A percentile compares a stretch with the other conserved stretches of the same genome.
These are phyloP conservation scores for Lepidurus packardi DNA, from an alignment of 1,140 invertebrate genomes.

Conservation along the genomic window DNA sequence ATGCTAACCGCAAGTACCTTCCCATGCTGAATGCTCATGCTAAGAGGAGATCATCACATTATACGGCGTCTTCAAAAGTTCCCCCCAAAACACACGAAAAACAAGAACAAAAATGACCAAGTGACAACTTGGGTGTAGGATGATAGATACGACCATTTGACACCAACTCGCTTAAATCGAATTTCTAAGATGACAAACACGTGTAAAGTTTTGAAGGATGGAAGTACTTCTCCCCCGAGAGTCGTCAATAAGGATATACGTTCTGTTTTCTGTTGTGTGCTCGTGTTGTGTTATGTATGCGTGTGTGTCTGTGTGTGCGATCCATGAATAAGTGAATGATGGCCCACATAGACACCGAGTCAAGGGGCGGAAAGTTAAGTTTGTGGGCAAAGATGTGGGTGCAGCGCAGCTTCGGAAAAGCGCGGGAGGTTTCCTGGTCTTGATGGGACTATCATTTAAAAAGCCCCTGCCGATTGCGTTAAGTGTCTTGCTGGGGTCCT, in stretches of 20 bases:
- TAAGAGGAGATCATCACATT: too few species aligned
- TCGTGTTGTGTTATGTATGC: not conserved
- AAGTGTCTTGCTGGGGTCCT: constrained; percentile 3
- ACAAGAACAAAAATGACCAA: not conserved
- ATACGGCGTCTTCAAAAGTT: too few species aligned
- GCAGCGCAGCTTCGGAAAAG: not conserved
- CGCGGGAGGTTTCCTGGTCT: not conserved
- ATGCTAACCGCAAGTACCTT: too few species aligned
- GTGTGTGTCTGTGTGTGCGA: not conserved
- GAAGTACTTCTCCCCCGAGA: not conserved
- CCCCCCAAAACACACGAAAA: not conserved
- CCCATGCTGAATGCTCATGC: too few species aligned
- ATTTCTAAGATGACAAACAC: not conserved
- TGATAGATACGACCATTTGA: not conserved
- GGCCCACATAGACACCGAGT: not conserved
- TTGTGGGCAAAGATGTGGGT: not conserved
- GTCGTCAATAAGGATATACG: not conserved
- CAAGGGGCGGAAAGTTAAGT: too few species aligned
- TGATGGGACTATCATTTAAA: not conserved
- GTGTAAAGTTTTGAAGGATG: constrained; percentile 2
- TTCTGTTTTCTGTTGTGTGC: too few species aligned
- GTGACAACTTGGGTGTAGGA: not conserved
- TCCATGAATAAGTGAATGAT: constrained; percentile 16
- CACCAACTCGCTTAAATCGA: not conserved
- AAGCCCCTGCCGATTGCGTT: constrained; percentile 5